phyloP scores from a whole-genome alignment of 1,140 invertebrate species.

The Euura lappo region DNA sequence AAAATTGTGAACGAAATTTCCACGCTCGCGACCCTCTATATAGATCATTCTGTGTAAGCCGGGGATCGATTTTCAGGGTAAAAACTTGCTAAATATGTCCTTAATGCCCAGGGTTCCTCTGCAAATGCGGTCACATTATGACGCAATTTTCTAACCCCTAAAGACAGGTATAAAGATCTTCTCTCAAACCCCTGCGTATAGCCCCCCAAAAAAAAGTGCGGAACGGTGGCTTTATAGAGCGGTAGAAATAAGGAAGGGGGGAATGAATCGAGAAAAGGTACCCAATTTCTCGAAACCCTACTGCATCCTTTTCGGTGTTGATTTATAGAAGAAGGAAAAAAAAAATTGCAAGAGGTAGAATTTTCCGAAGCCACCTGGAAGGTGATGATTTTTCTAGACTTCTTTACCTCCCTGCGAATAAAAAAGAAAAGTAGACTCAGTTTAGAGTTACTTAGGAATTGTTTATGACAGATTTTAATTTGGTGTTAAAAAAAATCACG shows the following conservation, averaged over 20 bases:
- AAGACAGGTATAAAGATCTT: constrained; percentile 1
- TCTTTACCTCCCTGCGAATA: no score
- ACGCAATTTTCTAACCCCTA: not conserved
- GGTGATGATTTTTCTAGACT: not conserved
- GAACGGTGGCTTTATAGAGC: not conserved
- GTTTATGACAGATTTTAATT: no score
- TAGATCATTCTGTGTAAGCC: not conserved
- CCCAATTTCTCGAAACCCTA: not conserved
- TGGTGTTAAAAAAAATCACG: no score
- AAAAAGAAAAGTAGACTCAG: no score
- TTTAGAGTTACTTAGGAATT: no score
- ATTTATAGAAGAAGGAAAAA: not conserved
- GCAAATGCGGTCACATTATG: constrained; percentile 6
- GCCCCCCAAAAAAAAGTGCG: not conserved
- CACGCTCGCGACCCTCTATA: not conserved
- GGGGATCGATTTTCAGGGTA: not conserved
- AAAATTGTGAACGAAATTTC: not conserved
- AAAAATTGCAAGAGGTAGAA: no score
- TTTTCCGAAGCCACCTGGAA: not conserved
- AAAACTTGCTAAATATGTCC: constrained; percentile 1
- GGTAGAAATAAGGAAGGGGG: not conserved
- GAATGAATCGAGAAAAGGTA: not conserved
- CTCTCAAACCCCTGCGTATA: not conserved
- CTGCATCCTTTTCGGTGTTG: not conserved
- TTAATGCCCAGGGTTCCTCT: not conserved